These are phyloP conservation scores for Gasterosteus aculeatus DNA, from an alignment of 2,113 vertebrate genomes.

Conservation along the genomic window DNA sequence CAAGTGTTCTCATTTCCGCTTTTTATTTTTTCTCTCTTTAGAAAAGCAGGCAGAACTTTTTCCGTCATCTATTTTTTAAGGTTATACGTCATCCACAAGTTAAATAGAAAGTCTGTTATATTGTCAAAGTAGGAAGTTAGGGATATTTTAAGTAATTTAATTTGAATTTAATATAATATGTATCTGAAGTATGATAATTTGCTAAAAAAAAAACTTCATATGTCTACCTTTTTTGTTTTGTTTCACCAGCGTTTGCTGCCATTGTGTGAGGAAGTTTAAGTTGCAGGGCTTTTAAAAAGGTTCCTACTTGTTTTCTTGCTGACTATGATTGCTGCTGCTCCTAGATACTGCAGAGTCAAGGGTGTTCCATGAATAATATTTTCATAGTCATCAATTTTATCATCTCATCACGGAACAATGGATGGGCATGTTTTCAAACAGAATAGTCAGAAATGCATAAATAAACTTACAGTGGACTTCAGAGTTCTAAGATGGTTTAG, in stretches of 20 bases:
- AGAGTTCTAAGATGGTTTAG: too few species aligned
- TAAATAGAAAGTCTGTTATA: not conserved
- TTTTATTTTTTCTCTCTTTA: slow-evolving; percentile 3
- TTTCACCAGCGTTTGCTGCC: not conserved
- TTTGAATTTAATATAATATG: not conserved
- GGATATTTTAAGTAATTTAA: not conserved
- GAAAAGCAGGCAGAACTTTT: not conserved
- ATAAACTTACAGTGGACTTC: too few species aligned
- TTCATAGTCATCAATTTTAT: not conserved
- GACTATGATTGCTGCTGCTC: too few species aligned
- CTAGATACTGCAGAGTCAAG: not conserved
- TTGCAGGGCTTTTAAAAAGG: not conserved
- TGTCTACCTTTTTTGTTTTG: not conserved
- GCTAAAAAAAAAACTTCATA: too few species aligned
- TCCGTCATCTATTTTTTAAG: not conserved
- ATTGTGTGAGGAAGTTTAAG: not conserved
- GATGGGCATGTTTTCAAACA: not conserved
- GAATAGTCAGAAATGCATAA: not conserved
- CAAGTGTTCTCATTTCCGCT: slow-evolving; percentile 34
- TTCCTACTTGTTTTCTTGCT: too few species aligned
- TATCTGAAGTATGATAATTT: not conserved
- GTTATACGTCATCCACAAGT: too few species aligned
- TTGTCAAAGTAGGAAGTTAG: not conserved
- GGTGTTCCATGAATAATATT: not conserved
- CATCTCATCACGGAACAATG: not conserved